Base-by-base conservation (phyloP, 1,140 invertebrate genomes). In the Procambarus clarkii region DNA sequence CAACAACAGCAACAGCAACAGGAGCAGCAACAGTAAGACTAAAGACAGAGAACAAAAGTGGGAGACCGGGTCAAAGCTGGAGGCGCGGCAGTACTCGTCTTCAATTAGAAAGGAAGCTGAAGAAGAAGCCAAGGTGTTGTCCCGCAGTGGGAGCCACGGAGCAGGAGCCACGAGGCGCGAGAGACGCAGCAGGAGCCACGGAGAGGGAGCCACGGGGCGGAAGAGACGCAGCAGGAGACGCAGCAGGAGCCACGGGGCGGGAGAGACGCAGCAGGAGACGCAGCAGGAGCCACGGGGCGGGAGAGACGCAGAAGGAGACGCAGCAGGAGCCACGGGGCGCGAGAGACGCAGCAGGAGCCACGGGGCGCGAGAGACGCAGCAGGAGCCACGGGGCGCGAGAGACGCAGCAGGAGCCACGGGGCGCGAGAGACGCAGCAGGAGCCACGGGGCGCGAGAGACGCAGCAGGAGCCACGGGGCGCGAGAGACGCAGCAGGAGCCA, bases 371-470 rank as follows among this genome's bases (percentile, higher is more conserved):
- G n/a, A 44, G 77, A 77, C 48, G 71, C 24, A n/a, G 54, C 71
- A 24, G 74, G 85, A 76, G 50, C 74, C 78, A 76, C 60, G 11
- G 50, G 15, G 85, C 58, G 74, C 34, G 85, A 86, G 71, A 71
- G 85, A 60, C 50, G 85, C 74, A 78, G 77, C 69, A 50, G 77
- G 85, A 3, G 74, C 8, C 5, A 34, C 34, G 85, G 48, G 44
- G 50, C 50, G 46, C 50, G 45, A 24, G 46, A 34, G 77, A 76
- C 48, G 71, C 24, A n/a, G 54, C 71, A 24, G 74, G 85, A 74
- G 50, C 74, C 60, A 76, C 60, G 11, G 50, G 24, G 84, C 54
- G 71, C 54, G 84, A 86, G 71, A 71, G 85, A 78, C 50, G 85
- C 74, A 78, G 77, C 69, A 50, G 77, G 85, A 4, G 71, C 4